These are phyloP conservation scores for Sebastes kiyomatsui DNA, from an alignment of 2,797 vertebrate genomes.

Conservation along the genomic window DNA sequence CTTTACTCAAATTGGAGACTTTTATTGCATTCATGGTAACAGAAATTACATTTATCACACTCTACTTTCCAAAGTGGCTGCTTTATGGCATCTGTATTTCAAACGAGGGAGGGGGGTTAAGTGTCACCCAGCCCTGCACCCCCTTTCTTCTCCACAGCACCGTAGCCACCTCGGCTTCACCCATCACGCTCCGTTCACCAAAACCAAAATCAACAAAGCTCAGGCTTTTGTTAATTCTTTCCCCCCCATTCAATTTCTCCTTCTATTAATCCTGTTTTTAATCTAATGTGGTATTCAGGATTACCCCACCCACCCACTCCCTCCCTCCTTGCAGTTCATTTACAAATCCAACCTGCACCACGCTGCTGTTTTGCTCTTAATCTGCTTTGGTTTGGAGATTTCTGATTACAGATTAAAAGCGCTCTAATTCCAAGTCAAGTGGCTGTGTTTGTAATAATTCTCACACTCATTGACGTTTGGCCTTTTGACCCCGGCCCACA, in stretches of 20 bases:
- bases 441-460: background rate
- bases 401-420: constrained; percentile 22
- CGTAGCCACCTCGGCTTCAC: constrained; percentile 65
- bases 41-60: background rate
- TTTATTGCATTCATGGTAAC: background rate
- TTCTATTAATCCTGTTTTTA: constrained; percentile 25
- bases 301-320: background rate
- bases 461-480: constrained; percentile 28
- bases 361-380: constrained; percentile 28
- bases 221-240: constrained; percentile 20
- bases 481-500: constrained; percentile 2
- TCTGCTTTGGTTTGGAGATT: constrained; percentile 38
- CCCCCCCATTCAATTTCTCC: constrained; percentile 29
- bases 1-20: background rate
- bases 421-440: constrained; percentile 35
- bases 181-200: constrained; percentile 57
- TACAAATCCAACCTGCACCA: constrained; percentile 24
- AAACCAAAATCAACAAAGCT: constrained; percentile 8
- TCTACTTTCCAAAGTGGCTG: constrained; percentile 4
- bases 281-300: constrained; percentile 32
- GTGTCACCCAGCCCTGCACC: constrained; percentile 65
- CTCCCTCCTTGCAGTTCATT: background rate
- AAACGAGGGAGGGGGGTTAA: constrained; percentile 41
- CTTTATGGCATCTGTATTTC: constrained; percentile 29
- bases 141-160: constrained; percentile 42